Percentiles rank a stretch among this genome's conserved stretches.
Evolutionary conservation across 2,888 invertebrate species (phyloP).

Genomic region (Chrysomela aeneicollis): DNA sequence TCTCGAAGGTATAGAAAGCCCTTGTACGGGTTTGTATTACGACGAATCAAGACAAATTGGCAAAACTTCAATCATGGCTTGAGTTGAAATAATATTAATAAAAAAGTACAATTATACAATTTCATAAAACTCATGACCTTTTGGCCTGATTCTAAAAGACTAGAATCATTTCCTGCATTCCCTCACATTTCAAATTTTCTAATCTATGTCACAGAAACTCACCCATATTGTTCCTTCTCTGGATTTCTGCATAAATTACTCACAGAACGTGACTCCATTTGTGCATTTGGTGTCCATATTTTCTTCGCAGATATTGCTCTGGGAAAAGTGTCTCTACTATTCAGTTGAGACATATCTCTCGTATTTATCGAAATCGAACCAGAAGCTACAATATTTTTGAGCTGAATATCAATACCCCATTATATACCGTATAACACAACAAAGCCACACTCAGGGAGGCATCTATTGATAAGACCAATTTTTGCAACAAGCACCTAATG

Average conservation of each 20-base stretch:
- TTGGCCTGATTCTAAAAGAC: neutral
- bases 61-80: too few species aligned
- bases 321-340: conserved; percentile 56
- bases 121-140: too few species aligned
- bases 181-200: neutral
- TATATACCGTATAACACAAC: neutral
- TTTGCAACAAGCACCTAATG: neutral
- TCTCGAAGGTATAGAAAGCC: too few species aligned
- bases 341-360: conserved; percentile 51
- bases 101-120: too few species aligned
- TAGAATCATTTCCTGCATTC: neutral
- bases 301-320: conserved; percentile 52
- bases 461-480: neutral
- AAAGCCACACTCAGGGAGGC: neutral
- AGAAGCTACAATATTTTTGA: conserved; percentile 54
- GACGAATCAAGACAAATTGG: too few species aligned
- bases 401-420: neutral
- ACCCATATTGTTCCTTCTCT: conserved; percentile 39
- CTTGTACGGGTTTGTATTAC: too few species aligned
- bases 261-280: conserved; percentile 50
- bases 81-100: too few species aligned
- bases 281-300: conserved; percentile 50
- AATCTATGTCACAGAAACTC: conserved; percentile 13
- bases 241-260: conserved; percentile 45
- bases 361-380: conserved; percentile 58